Conservation (phyloP, 2,797 vertebrate species). For the Amblyopsis hoosieri region DNA sequence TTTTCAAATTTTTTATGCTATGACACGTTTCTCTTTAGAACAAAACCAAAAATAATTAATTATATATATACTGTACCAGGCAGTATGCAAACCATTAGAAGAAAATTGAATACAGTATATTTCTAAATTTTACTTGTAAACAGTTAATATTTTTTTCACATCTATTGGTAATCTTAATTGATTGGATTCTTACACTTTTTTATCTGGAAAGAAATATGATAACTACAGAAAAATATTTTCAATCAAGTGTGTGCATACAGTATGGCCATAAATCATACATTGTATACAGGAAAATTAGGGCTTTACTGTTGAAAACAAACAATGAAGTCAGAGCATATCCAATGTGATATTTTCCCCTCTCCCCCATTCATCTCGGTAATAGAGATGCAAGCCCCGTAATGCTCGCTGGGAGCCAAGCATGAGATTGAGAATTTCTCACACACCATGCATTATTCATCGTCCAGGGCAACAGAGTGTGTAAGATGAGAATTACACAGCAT, state of each 20-base stretch:
- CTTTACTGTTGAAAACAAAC: conserved; percentile 88
- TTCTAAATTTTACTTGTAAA: conserved; percentile 15
- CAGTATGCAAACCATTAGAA: conserved; percentile 14
- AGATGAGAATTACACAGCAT: conserved; percentile 99
- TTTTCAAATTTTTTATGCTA: not conserved
- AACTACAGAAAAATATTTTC: not conserved
- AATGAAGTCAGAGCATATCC: conserved; percentile 91
- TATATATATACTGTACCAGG: conserved; percentile 33
- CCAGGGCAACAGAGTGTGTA: conserved; percentile 98
- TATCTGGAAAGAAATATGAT: not conserved
- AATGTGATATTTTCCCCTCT: conserved; percentile 88
- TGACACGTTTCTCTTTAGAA: conserved; percentile 35
- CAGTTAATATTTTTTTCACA: conserved; percentile 24
- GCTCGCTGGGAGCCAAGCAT: conserved; percentile 97
- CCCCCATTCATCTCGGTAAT: conserved; percentile 98
- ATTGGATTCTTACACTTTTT: not conserved
- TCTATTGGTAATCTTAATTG: conserved; percentile 24
- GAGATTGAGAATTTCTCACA: conserved; percentile 92
- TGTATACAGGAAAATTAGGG: conserved; percentile 67
- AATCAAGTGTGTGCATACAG: not conserved
- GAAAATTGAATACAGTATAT: conserved; percentile 24
- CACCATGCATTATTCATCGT: conserved; percentile 99
- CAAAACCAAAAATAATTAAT: conserved; percentile 41
- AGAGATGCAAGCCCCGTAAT: conserved; percentile 98
- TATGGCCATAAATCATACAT: conserved; percentile 24